These are phyloP conservation scores for Nomada ferruginata DNA, from an alignment of 2,888 invertebrate species.

Conservation along the genomic window DNA sequence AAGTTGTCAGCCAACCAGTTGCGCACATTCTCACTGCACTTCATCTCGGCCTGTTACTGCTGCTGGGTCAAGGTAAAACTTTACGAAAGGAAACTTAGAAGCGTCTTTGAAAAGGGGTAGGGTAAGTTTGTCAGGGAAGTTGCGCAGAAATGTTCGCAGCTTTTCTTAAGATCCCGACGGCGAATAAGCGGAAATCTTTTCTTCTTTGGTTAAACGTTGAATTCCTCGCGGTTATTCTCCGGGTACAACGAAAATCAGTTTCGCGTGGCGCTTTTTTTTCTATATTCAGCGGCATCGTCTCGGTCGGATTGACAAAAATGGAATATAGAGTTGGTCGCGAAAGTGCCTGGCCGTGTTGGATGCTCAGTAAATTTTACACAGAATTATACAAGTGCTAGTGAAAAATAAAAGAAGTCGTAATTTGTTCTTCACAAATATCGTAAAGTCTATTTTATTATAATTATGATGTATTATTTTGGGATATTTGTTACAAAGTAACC, in stretches of 20 bases:
- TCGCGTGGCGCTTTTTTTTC: not conserved
- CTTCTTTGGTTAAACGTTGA: conserved; percentile 39
- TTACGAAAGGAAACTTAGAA: conserved; percentile 67
- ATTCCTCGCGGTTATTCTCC: conserved; percentile 32
- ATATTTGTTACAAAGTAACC: no score
- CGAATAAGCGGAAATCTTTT: conserved; percentile 58
- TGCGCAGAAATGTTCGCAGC: conserved; percentile 67
- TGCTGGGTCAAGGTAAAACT: conserved; percentile 73
- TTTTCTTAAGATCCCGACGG: conserved; percentile 61
- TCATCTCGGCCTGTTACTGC: conserved; percentile 34
- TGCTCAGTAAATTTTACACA: no score
- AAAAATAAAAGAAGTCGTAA: no score
- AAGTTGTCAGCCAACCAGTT: conserved; percentile 71
- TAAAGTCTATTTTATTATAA: no score
- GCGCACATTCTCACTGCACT: conserved; percentile 70
- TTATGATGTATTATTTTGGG: no score
- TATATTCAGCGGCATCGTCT: no score
- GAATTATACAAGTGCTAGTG: no score
- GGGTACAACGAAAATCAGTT: conserved; percentile 39
- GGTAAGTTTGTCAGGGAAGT: conserved; percentile 61
- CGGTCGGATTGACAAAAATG: no score
- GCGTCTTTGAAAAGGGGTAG: conserved; percentile 36
- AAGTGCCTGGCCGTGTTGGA: no score
- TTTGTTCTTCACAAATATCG: no score
- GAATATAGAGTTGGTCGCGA: no score